Evolutionary conservation across 2,888 invertebrate species (phyloP), one percentile per base, ranked within the genome.

Genomic region (Troilus luridus): DNA sequence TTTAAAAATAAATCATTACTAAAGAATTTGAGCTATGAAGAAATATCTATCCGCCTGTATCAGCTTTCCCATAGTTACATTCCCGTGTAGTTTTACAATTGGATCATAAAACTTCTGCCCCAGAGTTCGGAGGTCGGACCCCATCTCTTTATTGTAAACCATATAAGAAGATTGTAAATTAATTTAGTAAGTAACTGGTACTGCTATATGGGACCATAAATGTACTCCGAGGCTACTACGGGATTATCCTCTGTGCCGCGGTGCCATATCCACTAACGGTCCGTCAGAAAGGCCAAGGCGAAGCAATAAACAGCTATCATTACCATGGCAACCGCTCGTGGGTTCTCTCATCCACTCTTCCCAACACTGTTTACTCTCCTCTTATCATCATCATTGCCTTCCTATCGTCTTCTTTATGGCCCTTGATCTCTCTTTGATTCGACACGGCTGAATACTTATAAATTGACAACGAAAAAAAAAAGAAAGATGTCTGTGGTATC

Each of bases 241-340:
- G 85, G 0, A 56, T 56, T 12, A 54, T 81, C 81, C 6, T 27
- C 19, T 67, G 19, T 81, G 21, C 54, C 56, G 12, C 11, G 56
- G 88, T 41, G 62, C 88, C 62, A 21, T 41, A 88, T 27, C 27
- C 19, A 64, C 89, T 89, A 89, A 89, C 89, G 89, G 89, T 60
- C 89, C 62, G 41, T 54, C 41, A 64, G 64, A 89, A 89, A 89
- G 67, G 89, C 64, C 89, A 89, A 89, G 89, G 89, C 11, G 54
- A 89, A 89, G 89, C 89, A 64, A 89, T 89, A 89, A 64, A 60
- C 89, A 89, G 54, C 1, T 54, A 89, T 64, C 54, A 89, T 89
- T 89, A 89, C 85, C 85, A 85, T 85, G 85, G 85, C 85, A 85
- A 12, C 85, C 8, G 19, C 81, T 77, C 77, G 11, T 7, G 12